Base-by-base conservation (phyloP, 2,113 vertebrate genomes). In the Leptobrachium leishanense region DNA sequence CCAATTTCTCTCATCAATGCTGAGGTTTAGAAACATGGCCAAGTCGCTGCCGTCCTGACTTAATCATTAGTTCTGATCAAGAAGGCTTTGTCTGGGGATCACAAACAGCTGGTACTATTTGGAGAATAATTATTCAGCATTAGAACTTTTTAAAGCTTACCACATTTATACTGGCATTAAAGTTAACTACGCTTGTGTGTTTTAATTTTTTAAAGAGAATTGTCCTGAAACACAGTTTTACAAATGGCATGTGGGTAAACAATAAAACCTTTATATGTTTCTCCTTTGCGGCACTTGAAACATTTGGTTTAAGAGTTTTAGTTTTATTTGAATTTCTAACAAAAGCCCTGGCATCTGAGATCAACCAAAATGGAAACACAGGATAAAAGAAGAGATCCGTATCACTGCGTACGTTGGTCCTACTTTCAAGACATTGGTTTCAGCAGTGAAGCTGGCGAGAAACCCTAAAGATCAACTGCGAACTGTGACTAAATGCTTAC, bases 61-160 rank as follows among this genome's bases (percentile, higher is more conserved):
- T 43, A 42, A 69, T 77, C 66, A 59, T 77, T 77, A 77, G 65
- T 77, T 42, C 75, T 42, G 75, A 77, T 77, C 75, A 77, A 77
- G 75, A 57, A 63, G 53, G 50, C 75, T 77, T 77, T 77, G 75
- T 77, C 75, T 53, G 68, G 75, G 7, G 69, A 77, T 68, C 65
- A 77, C 75, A 77, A 77, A 77, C 75, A 77, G 75, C 75, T 77
- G 75, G 75, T 55, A 77, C 67, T 77, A 77, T 77, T 77, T 77
- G 75, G 20, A 11, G 75, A 77, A 77, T 77, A 77, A 77, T 77
- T 68, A 41, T 39, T 64, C 46, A 43, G 64, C 65, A 43, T 76
- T 76, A 68, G 54, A 68, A 68, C 46, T 40, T 46, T 54, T 54
- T 71, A 55, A 53, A 54, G 50, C 53, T 59, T 54, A 54, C 69